Conservation (phyloP, 2,113 vertebrate species). For the Eclectus roratus region DNA sequence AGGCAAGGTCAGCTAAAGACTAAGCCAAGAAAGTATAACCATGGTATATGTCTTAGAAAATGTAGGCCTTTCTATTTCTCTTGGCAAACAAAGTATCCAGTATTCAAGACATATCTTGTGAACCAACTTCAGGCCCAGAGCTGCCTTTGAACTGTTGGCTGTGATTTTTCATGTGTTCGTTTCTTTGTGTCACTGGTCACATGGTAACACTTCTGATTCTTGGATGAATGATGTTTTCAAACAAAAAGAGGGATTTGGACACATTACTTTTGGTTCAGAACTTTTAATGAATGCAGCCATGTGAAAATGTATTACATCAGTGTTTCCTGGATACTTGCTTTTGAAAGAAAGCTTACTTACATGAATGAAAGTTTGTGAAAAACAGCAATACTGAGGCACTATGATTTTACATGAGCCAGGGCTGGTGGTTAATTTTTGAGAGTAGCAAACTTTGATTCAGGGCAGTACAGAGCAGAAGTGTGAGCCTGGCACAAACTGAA, state of each 20-base stretch:
- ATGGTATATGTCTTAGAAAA: background rate
- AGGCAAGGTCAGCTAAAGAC: background rate
- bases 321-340: constrained; percentile 10
- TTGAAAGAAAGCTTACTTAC: background rate
- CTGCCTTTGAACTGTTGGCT: constrained; percentile 9
- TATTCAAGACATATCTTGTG: constrained; percentile 3
- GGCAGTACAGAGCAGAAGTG: background rate
- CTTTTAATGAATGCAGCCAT: background rate
- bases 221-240: constrained; percentile 43
- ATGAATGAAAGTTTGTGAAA: background rate
- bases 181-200: constrained; percentile 16
- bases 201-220: constrained; percentile 37
- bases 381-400: background rate
- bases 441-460: background rate
- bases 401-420: background rate
- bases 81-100: background rate
- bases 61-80: background rate
- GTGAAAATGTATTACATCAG: background rate
- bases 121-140: background rate
- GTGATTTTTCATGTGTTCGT: constrained; percentile 6
- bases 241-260: constrained; percentile 19
- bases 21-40: background rate
- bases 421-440: background rate
- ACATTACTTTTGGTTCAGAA: constrained; percentile 35
- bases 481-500: background rate